phyloP scores from a whole-genome alignment of 64 coral and sea anemone species.

The Stichodactyla mertensii region DNA sequence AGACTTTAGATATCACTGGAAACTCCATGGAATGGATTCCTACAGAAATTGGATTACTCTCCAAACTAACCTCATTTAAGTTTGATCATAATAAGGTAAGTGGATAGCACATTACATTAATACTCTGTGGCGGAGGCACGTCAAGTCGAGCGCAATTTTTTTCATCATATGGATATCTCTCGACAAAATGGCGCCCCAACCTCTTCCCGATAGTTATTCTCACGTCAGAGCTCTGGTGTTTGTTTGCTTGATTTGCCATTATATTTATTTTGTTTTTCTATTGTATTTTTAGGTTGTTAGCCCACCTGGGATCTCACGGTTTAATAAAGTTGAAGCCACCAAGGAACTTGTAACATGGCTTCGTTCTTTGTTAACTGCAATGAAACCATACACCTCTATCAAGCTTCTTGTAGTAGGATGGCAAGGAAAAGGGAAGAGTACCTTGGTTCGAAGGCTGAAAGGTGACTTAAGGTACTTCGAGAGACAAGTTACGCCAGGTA shows the following conservation, averaged over 20 bases:
- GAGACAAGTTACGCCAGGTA: constrained; percentile 21
- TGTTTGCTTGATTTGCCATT: no score
- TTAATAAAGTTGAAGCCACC: no score
- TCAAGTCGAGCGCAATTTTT: no score
- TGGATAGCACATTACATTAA: no score
- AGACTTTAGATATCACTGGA: constrained; percentile 39
- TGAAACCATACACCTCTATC: constrained; percentile 7
- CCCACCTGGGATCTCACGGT: not conserved
- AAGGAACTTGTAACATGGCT: constrained; percentile 17
- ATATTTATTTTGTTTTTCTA: no score
- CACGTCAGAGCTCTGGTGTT: no score
- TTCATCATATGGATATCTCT: no score
- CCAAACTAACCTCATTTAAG: constrained; percentile 22
- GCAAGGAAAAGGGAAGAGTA: constrained; percentile 39
- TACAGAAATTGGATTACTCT: constrained; percentile 32
- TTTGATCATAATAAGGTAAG: constrained; percentile 55
- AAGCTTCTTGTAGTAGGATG: constrained; percentile 50
- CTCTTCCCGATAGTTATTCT: no score
- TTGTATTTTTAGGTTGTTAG: not conserved
- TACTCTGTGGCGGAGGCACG: no score
- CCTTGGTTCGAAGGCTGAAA: constrained; percentile 30
- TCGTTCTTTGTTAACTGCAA: not conserved
- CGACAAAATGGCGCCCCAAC: no score
- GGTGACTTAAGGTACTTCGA: constrained; percentile 25
- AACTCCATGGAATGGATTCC: constrained; percentile 42